Base-by-base conservation (phyloP, 2,113 vertebrate species). In the Canis aureus region DNA sequence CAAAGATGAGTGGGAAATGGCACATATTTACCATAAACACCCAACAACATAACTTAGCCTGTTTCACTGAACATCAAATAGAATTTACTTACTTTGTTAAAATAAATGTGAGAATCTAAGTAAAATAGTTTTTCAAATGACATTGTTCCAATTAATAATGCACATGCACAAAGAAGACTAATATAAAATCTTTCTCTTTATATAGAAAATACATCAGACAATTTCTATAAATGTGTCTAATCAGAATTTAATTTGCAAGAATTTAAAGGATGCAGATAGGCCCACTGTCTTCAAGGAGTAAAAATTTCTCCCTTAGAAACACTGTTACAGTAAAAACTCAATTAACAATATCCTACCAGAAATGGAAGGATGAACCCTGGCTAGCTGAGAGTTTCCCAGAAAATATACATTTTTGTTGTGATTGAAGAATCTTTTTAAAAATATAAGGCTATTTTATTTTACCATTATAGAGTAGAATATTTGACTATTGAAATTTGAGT, bases 1-100 rank as follows among this genome's bases (percentile, higher is more conserved):
- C n/a, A 91, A 95, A 67, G 53, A 88, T 85, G 59, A 90, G 11
- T 79, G 38, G 91, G 38, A 95, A 96, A 95, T 81, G 29, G 84
- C 38, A 91, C 11, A 73, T 95, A 73, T 71, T 92, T 95, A 81
- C 38, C 22, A 89, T 32, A 91, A 94, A 88, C 64, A 86, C 29
- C 22, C 19, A 91, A 51, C n/a, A 89, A 91, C 5, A 95, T 83
- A 93, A 35, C 38, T 71, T 15, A 89, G 67, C 66, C 27, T 89
- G 23, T 87, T 92, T 93, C 82, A 55, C 43, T 89, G 10, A 96
- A 96, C 16, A 89, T 7, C 16, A 84, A 91, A 81, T 22, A 74
- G 22, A 89, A 95, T 79, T 19, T 88, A 84, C 32, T 69, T 93
- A 74, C 29, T 94, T 92, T 66, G 20, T 76, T 88, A 92, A 95